Percentiles rank a stretch among this genome's conserved stretches.
Conservation (phyloP, 1,140 invertebrate genomes). For the Drosophila ohnishii region DNA sequence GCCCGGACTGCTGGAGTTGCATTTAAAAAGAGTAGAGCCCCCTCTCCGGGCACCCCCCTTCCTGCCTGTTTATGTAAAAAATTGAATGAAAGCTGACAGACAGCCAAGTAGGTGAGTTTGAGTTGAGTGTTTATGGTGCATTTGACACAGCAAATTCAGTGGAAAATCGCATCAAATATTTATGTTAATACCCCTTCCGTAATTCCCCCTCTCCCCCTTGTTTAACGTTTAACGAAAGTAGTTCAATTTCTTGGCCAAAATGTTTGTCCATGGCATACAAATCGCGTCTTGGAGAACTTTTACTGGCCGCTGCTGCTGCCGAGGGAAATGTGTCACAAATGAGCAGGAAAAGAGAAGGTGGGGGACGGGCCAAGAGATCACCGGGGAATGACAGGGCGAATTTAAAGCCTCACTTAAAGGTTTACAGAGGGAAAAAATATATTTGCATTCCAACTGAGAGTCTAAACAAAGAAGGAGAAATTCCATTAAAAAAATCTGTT, state of each 20-base stretch:
- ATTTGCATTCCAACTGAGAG: not conserved
- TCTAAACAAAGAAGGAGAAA: not conserved
- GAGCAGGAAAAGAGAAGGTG: conserved; percentile 23
- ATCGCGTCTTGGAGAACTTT: conserved; percentile 58
- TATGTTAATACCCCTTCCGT: conserved; percentile 56
- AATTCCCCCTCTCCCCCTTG: not conserved
- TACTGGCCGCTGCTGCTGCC: conserved; percentile 27
- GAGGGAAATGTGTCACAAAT: conserved; percentile 71
- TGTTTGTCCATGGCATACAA: conserved; percentile 73
- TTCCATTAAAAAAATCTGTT: not conserved
- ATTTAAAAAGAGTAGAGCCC: conserved; percentile 48
- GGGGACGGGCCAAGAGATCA: conserved; percentile 49
- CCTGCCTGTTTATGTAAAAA: conserved; percentile 49
- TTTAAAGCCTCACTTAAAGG: conserved; percentile 39
- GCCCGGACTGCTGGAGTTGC: conserved; percentile 66
- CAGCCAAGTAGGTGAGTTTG: conserved; percentile 54
- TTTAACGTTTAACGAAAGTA: conserved; percentile 60
- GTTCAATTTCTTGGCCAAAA: conserved; percentile 66
- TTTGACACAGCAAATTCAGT: conserved; percentile 57
- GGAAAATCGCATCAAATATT: conserved; percentile 63
- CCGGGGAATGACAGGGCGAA: conserved; percentile 60
- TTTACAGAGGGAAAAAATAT: not conserved
- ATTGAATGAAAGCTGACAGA: conserved; percentile 71
- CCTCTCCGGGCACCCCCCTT: not conserved
- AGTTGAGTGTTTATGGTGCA: conserved; percentile 65